phyloP scores from a whole-genome alignment of 2,888 invertebrate genomes.

The Pecten maximus region DNA sequence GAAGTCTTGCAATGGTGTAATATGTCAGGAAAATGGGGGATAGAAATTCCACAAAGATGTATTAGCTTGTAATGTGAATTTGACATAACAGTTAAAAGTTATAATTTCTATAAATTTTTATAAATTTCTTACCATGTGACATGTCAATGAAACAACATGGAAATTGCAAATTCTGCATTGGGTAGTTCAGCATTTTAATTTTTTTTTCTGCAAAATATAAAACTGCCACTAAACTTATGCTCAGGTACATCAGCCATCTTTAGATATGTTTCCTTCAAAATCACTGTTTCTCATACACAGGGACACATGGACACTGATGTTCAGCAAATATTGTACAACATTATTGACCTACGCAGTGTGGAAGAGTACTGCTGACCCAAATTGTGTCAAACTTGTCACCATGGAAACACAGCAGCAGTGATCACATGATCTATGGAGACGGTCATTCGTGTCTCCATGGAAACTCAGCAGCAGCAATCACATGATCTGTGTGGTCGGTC shows the following conservation, averaged over 20 bases:
- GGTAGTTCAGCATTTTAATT: not conserved
- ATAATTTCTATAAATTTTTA: too few species aligned
- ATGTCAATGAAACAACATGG: not conserved
- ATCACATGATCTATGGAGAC: not conserved
- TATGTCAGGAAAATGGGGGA: too few species aligned
- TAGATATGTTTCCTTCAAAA: not conserved
- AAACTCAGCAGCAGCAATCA: too few species aligned
- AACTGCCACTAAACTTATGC: not conserved
- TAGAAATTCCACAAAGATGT: too few species aligned
- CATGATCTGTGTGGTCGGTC: too few species aligned
- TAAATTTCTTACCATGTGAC: too few species aligned
- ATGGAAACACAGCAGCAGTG: not conserved
- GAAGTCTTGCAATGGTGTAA: too few species aligned
- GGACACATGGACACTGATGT: constrained; percentile 79
- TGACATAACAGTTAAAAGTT: too few species aligned
- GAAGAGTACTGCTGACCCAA: constrained; percentile 74
- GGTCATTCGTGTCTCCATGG: too few species aligned
- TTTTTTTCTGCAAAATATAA: too few species aligned
- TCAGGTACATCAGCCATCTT: not conserved
- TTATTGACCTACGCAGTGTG: constrained; percentile 77
- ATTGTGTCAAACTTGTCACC: not conserved
- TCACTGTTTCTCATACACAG: constrained; percentile 59
- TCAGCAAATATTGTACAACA: constrained; percentile 74
- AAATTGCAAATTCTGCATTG: not conserved
- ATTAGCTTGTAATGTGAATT: too few species aligned